These are phyloP conservation scores for Orthosia incerta DNA, from an alignment of 2,888 invertebrate species.

Conservation along the genomic window DNA sequence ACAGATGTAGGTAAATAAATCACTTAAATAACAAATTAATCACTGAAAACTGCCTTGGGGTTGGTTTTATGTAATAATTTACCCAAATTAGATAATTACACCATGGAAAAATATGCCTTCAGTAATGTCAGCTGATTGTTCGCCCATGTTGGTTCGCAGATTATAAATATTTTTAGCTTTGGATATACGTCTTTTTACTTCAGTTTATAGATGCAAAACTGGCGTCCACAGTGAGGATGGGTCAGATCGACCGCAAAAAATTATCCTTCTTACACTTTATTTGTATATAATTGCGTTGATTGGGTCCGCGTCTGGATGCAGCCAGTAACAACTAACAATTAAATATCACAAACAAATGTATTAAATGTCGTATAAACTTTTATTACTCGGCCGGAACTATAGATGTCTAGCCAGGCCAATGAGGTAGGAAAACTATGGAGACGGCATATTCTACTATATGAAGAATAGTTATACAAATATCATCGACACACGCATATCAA, in stretches of 20 bases:
- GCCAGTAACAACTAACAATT: too few species aligned
- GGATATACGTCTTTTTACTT: conserved; percentile 23
- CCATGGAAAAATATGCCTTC: conserved; percentile 85
- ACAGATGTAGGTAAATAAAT: conserved; percentile 59
- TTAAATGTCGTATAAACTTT: too few species aligned
- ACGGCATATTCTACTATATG: too few species aligned
- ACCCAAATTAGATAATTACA: conserved; percentile 79
- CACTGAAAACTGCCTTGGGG: conserved; percentile 66
- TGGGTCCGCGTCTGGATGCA: too few species aligned
- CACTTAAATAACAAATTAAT: conserved; percentile 61
- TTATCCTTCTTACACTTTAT: background rate
- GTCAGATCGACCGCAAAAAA: background rate
- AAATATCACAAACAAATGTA: too few species aligned
- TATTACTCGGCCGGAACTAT: too few species aligned
- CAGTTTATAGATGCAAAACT: background rate
- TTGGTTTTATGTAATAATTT: conserved; percentile 89
- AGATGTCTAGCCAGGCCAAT: too few species aligned
- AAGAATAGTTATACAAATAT: too few species aligned
- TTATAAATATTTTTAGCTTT: conserved; percentile 3
- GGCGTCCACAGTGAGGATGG: background rate
- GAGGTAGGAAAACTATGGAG: too few species aligned
- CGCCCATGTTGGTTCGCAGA: conserved; percentile 71
- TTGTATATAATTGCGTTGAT: background rate
- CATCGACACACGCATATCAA: too few species aligned
- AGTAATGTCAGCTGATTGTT: conserved; percentile 87